Base-by-base conservation (phyloP, 2,113 vertebrate species). In the Phocoena phocoena region DNA sequence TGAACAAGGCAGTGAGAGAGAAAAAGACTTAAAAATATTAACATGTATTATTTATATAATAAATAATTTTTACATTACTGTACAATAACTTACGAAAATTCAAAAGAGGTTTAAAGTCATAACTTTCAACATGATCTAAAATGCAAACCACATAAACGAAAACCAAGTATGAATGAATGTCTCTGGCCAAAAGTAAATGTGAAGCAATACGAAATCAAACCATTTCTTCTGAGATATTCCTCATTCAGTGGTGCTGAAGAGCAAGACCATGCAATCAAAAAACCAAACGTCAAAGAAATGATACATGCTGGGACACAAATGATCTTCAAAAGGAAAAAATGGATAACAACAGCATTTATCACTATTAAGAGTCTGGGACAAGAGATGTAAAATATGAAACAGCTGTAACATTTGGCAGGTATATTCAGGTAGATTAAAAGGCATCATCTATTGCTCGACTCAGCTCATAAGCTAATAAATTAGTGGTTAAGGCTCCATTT, bases 81-180 rank as follows among this genome's bases (percentile, higher is more conserved):
- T 58, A 90, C 2, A 84, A 90, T 93, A 97, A 71, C n/a, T 95
- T 85, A 93, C 1, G 7, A 97, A 97, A 95, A 76, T 74, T 26
- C 31, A 93, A 84, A 80, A 14, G 3, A 82, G 12, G 25, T 31
- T 91, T 62, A 73, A 79, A 88, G 26, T 23, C 28, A 1, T 94
- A 84, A 88, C 85, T 97, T 96, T 82, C 65, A 93, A 74, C 50
- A 60, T 68, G 36, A 70, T 28, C 55, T 74, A 20, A 95, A 93
- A 85, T 41, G 6, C 44, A 94, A 90, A 71, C 8, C 36, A 79
- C 6, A 41, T 23, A 41, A 91, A 21, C 50, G 82, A 65, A 94
- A 94, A 92, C 44, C 44, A 90, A 96, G 60, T 47, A 60, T 31
- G 25, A 96, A 71, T 87, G 55, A 67, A 67, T 28, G 28, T 79